phyloP scores from a whole-genome alignment of 2,888 invertebrate genomes.

The Dynastes grantii region DNA sequence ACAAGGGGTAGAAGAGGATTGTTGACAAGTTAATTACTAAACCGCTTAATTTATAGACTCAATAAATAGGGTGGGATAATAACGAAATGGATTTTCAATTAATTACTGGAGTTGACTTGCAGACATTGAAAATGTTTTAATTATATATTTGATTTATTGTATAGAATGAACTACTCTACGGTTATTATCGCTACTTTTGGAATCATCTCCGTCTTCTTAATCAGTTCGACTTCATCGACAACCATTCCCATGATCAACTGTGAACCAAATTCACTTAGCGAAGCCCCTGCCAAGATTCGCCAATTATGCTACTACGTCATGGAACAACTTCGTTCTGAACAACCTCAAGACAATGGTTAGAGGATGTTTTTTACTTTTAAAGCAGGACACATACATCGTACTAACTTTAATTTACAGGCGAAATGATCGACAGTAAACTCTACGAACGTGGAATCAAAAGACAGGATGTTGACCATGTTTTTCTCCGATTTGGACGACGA shows the following conservation, averaged over 20 bases:
- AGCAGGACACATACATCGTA: not conserved
- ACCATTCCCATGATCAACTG: slow-evolving; percentile 58
- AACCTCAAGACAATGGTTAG: slow-evolving; percentile 52
- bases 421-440: slow-evolving; percentile 64
- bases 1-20: not conserved
- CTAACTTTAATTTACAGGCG: slow-evolving; percentile 53
- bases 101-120: not conserved
- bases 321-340: slow-evolving; percentile 53
- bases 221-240: slow-evolving; percentile 54
- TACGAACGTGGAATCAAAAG: slow-evolving; percentile 83
- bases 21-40: slow-evolving; percentile 13
- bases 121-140: not conserved
- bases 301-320: slow-evolving; percentile 59
- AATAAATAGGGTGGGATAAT: not conserved
- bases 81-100: not conserved
- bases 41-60: not conserved
- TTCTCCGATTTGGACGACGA: slow-evolving; percentile 88
- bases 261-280: slow-evolving; percentile 54
- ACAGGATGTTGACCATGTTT: slow-evolving; percentile 92
- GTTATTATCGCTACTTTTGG: slow-evolving; percentile 55
- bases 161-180: slow-evolving; percentile 58
- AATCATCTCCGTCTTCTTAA: slow-evolving; percentile 54
- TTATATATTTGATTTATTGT: not conserved
- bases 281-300: slow-evolving; percentile 59
- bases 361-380: not conserved